Conservation (phyloP, 2,888 invertebrate species). For the Ichneumon xanthorius region DNA sequence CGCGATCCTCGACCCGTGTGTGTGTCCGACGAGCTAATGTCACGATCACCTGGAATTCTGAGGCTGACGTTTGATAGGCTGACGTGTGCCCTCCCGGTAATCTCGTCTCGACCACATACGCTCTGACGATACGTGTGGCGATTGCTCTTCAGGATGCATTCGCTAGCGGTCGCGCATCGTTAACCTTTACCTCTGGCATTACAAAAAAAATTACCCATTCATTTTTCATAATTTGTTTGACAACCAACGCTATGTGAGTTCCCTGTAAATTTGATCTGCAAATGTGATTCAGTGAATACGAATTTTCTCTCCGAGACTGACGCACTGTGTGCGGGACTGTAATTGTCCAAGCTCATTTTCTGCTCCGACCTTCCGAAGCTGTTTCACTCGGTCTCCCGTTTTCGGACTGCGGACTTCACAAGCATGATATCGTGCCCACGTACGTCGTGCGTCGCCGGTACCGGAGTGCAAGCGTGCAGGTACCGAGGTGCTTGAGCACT, state of each 20-base stretch:
- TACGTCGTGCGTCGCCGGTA: conserved; percentile 15
- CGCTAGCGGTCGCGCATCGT: background rate
- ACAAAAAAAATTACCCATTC: background rate
- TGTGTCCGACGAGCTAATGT: conserved; percentile 57
- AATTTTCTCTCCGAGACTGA: background rate
- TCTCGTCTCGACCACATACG: conserved; percentile 38
- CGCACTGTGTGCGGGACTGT: background rate
- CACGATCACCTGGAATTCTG: conserved; percentile 69
- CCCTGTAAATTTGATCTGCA: background rate
- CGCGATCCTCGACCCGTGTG: conserved; percentile 4
- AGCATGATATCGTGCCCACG: conserved; percentile 8
- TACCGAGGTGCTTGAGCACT: conserved; percentile 47
- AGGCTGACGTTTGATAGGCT: conserved; percentile 65
- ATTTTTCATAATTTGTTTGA: background rate
- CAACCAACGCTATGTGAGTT: background rate
- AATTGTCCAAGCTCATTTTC: conserved; percentile 53
- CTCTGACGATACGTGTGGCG: background rate
- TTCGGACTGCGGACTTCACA: conserved; percentile 10
- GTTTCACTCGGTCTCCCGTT: conserved; percentile 19
- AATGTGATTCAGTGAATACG: background rate
- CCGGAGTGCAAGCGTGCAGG: conserved; percentile 26
- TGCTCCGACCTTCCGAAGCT: conserved; percentile 20
- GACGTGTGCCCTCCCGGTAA: conserved; percentile 49
- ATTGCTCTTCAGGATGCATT: background rate
- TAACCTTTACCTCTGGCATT: background rate